Evolutionary conservation across 2,888 invertebrate genomes (phyloP), one percentile per base, ranked within the genome.

Genomic region (Polylopha cassiicola): DNA sequence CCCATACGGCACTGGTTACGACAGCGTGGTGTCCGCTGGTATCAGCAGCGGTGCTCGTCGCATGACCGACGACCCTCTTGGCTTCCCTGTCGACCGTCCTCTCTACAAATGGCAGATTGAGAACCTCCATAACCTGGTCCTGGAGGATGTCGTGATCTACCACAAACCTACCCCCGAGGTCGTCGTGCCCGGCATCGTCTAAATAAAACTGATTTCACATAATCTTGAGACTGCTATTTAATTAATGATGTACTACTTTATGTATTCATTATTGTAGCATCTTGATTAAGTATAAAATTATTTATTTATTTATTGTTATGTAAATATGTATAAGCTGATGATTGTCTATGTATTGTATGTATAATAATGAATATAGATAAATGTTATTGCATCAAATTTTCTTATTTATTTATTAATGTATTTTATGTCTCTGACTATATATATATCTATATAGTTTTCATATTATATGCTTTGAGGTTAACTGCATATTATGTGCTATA

Each of bases 71-170:
- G 75, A 79, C 29, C 86, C 88, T 7, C 63, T 87, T 13, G 87
- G 87, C 33, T 89, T 75, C 71, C 89, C 89, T 4, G 60, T 88
- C 46, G 82, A 90, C 65, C 79, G 88, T 48, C 87, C 84, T 1
- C 64, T 89, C 33, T 59, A 76, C 34, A 44, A 53, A 45, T 80
- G 69, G 70, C 70, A 72, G 48, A 44, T 73, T 22, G 45, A 66
- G 13, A 59, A 60, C 34, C 61, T 85, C 4, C 72, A 72, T 44
- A 89, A 89, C 71, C 55, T 89, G 47, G 66, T 69, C 59, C 60
- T 87, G 37, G 60, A 81, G 37, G 87, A 89, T 39, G 82, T 89
- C 16, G 41, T 72, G 28, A 87, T 89, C 59, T 66, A 77, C 65
- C 88, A 88, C 69, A 82, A 87, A 43, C 82, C 76, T 8, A 70